These are phyloP conservation scores for Hemibagrus wyckioides DNA, from an alignment of 2,113 vertebrate species.

Conservation along the genomic window DNA sequence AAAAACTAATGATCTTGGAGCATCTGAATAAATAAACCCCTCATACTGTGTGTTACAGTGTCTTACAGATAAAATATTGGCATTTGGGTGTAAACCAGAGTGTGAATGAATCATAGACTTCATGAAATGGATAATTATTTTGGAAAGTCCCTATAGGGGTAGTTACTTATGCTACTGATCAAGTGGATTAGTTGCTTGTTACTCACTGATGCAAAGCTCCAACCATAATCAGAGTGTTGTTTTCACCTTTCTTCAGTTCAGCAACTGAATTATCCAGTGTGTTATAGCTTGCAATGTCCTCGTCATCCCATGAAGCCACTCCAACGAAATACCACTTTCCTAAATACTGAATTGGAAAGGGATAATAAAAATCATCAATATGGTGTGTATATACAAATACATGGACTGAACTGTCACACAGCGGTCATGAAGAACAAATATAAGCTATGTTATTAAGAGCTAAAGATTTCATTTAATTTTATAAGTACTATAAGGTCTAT, in stretches of 20 bases:
- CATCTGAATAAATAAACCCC: background rate
- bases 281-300: background rate
- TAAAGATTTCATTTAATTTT: background rate
- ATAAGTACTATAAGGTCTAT: background rate
- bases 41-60: background rate
- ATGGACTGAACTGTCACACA: background rate
- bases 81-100: background rate
- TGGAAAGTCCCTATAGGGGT: background rate
- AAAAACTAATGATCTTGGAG: background rate
- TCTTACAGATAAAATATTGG: background rate
- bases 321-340: slow-evolving; percentile 50
- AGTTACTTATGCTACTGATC: background rate
- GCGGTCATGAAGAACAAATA: background rate
- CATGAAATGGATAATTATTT: background rate
- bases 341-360: slow-evolving; percentile 38
- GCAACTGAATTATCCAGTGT: slow-evolving; percentile 15
- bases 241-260: background rate
- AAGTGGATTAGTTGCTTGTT: background rate
- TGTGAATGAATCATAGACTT: background rate
- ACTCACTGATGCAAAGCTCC: slow-evolving; percentile 23
- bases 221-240: slow-evolving; percentile 16
- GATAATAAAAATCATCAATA: background rate
- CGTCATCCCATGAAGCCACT: slow-evolving; percentile 40
- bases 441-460: background rate
- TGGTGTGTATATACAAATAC: background rate